Evolutionary conservation across 2,113 vertebrate genomes (phyloP).

Genomic region (Atrichornis clamosus): DNA sequence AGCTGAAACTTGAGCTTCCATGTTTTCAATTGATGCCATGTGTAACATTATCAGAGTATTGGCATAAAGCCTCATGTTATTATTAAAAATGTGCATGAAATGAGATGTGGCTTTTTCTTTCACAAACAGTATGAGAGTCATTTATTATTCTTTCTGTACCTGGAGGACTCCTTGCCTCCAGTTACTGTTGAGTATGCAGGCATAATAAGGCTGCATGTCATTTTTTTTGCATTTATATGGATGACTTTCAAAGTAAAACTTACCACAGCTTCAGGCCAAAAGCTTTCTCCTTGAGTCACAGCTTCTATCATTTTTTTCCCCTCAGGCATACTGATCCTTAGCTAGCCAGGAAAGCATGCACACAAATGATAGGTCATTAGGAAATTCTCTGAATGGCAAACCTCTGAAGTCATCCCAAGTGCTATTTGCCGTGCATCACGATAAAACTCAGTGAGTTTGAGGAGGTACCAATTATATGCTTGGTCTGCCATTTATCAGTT

Average conservation of each 20-base stretch:
- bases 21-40: neutral
- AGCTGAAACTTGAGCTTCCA: neutral
- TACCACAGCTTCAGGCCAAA: slow-evolving; percentile 1
- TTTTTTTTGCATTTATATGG: neutral
- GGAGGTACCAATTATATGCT: neutral
- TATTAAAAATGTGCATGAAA: neutral
- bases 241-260: neutral
- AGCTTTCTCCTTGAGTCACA: slow-evolving; percentile 7
- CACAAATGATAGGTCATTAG: neutral
- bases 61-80: neutral
- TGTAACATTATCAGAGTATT: neutral
- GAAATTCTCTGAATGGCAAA: slow-evolving; percentile 26
- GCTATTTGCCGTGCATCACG: neutral
- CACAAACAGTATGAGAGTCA: neutral
- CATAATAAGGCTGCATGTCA: neutral
- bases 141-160: slow-evolving; percentile 4
- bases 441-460: neutral
- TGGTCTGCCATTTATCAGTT: neutral
- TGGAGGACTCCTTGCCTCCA: neutral
- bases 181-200: neutral
- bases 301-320: neutral
- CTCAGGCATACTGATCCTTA: neutral
- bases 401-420: neutral
- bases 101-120: neutral
- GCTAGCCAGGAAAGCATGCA: neutral